A percentile compares a stretch with the other conserved stretches of the same genome.
Conservation (phyloP, 2,888 invertebrate genomes). For the Nebria salina region DNA sequence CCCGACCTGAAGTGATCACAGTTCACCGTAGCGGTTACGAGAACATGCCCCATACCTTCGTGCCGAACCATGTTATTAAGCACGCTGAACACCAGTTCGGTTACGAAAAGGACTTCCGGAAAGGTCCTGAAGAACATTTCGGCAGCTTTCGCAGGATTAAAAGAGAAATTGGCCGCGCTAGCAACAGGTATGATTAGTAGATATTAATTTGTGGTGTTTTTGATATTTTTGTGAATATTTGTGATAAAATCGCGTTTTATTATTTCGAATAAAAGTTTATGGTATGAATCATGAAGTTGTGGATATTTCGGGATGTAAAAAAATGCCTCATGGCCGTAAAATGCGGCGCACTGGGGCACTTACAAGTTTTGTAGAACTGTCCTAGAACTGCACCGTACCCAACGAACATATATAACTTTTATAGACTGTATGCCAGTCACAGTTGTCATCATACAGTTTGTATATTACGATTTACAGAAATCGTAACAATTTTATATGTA, state of each 20-base stretch:
- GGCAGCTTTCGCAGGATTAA: conserved; percentile 40
- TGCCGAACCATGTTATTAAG: conserved; percentile 31
- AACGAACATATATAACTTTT: too few relatives aligned
- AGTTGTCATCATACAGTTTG: too few relatives aligned
- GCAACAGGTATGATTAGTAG: conserved; percentile 29
- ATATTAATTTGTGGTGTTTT: neutral
- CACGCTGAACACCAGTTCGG: conserved; percentile 14
- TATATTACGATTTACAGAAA: too few relatives aligned
- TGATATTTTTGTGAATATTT: neutral
- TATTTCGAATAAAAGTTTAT: neutral
- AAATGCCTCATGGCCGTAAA: too few relatives aligned
- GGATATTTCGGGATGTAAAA: too few relatives aligned
- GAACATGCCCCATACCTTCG: conserved; percentile 22
- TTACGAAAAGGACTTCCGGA: conserved; percentile 27
- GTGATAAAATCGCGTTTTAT: neutral
- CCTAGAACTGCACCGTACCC: too few relatives aligned
- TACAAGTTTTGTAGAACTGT: too few relatives aligned
- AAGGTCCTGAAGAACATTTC: conserved; percentile 34
- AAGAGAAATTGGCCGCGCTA: conserved; percentile 34
- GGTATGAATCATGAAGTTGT: too few relatives aligned
- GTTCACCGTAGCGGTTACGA: conserved; percentile 38
- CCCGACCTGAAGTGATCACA: conserved; percentile 37
- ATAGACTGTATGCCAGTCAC: too few relatives aligned
- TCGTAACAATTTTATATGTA: too few relatives aligned
- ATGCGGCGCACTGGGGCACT: too few relatives aligned